Base-by-base conservation (phyloP, 1,140 invertebrate species). In the Drosophila serrata region DNA sequence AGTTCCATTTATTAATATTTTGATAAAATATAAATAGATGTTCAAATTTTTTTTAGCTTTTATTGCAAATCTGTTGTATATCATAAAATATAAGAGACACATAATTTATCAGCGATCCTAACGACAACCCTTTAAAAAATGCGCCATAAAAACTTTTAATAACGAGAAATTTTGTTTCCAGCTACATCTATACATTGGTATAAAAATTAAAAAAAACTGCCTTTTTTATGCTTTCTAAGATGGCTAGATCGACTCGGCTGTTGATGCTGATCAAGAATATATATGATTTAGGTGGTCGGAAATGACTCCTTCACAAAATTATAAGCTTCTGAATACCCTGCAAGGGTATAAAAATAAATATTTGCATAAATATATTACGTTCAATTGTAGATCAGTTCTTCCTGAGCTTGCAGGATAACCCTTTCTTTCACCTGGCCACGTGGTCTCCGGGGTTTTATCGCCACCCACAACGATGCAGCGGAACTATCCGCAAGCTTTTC, bases 401-500 rank as follows among this genome's bases (percentile, higher is more conserved):
- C 5, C 19, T 35, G 2, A 37, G 7, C 17, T 22, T 11, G 4
- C 62, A 67, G 64, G 43, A 67, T 39, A 56, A 15, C 0, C 19
- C 27, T 9, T 9, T 19, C 17, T 12, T 1, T 8, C 17, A 24
- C 3, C 33, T 22, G 15, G 27, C 29, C 57, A 62, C 35, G 19
- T 48, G 58, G 27, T 19, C 33, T 27, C 17, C 11, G 4, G 5
- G 24, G 8, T 19, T 43, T 53, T n/a, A 37, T 15, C 12, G 39
- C 35, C 42, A 69, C 51, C 64, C n/a, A 13, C 65, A 7, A 35
- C 33, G 19, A 58, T 70, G 40, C 65, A 69, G 31, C 31, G 13
- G n/a, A 70, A 40, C 35, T 72, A 58, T 40, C 29, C 6, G 19
- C 4, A 11, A 72, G 68, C 68, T 72, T 72, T 72, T 27, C 42